Conservation (phyloP, 2,113 vertebrate species). For the Gasterosteus nipponicus region DNA sequence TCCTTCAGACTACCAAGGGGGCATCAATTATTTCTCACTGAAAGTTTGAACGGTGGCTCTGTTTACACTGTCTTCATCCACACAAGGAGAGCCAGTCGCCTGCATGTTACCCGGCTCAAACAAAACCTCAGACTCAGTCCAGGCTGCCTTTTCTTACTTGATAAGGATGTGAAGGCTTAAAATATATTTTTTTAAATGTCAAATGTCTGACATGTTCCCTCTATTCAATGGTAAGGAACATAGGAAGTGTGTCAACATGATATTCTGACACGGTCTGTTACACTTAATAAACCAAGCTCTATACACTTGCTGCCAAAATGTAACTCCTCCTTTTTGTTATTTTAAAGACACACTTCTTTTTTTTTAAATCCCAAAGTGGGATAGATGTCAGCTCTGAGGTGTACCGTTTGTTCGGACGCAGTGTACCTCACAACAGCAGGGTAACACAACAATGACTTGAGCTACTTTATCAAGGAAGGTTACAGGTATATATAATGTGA, state of each 20-base stretch:
- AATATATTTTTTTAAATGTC: not conserved
- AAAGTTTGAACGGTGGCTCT: constrained; percentile 36
- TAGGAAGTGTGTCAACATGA: not conserved
- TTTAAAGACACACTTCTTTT: not conserved
- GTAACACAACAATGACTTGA: constrained; percentile 8
- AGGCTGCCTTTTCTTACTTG: not conserved
- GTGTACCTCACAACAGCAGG: constrained; percentile 36
- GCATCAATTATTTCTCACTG: constrained; percentile 68
- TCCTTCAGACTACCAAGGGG: constrained; percentile 38
- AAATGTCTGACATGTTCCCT: not conserved
- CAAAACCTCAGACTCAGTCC: not conserved
- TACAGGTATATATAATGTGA: not conserved
- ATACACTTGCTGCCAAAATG: not conserved
- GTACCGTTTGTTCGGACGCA: constrained; percentile 24
- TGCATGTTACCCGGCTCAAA: not conserved
- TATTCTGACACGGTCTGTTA: not conserved
- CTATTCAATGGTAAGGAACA: not conserved
- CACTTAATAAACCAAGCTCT: not conserved
- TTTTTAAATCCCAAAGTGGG: not conserved
- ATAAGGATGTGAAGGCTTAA: not conserved
- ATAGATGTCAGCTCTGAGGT: not conserved
- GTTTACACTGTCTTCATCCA: constrained; percentile 25
- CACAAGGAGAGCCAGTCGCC: not conserved
- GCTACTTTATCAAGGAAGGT: not conserved
- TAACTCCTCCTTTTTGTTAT: not conserved